These are phyloP conservation scores for Stichopus chloronotus DNA, from an alignment of 35 echinoderm and acorn worm genomes.

Conservation along the genomic window DNA sequence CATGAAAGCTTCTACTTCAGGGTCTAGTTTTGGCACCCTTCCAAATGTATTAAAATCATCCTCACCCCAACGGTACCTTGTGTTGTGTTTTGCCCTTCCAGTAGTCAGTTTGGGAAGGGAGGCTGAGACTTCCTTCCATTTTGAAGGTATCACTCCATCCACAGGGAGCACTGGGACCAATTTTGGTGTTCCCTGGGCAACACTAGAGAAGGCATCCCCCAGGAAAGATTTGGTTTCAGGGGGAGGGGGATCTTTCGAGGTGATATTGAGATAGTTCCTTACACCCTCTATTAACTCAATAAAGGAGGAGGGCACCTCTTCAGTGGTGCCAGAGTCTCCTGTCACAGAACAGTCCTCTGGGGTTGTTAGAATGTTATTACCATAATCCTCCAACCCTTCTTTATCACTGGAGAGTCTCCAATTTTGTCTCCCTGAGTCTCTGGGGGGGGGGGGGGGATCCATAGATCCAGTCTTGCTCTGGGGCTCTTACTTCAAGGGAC, in stretches of 20 bases:
- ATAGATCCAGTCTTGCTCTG: background rate
- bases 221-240: too few relatives aligned
- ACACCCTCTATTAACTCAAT: too few relatives aligned
- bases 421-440: too few relatives aligned
- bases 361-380: background rate
- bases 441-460: background rate
- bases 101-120: background rate
- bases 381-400: conserved; percentile 4
- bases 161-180: too few relatives aligned
- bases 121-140: background rate
- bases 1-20: conserved; percentile 1
- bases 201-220: too few relatives aligned
- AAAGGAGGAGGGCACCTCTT: too few relatives aligned
- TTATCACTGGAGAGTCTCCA: background rate
- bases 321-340: too few relatives aligned
- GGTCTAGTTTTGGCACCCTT: background rate
- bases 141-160: too few relatives aligned
- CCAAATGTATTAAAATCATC: background rate
- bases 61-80: conserved; percentile 20
- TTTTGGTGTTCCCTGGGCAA: too few relatives aligned
- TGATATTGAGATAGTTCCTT: too few relatives aligned
- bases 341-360: too few relatives aligned
- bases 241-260: too few relatives aligned
- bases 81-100: background rate
- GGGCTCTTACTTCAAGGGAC: conserved; percentile 2